Evolutionary conservation across 1,140 invertebrate genomes (phyloP).

Genomic region (Magallana gigas): DNA sequence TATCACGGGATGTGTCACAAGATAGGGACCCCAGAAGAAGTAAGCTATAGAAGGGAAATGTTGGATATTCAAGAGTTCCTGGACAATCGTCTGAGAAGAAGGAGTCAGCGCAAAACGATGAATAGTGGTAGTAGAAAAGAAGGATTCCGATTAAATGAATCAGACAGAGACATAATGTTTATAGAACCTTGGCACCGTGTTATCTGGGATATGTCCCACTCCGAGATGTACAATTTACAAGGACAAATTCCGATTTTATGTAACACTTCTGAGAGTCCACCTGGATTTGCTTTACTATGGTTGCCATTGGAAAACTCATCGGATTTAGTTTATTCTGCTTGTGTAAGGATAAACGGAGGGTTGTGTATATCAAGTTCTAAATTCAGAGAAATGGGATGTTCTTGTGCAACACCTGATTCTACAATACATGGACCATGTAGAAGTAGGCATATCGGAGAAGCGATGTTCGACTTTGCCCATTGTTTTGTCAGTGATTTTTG

Average conservation of each 20-base stretch:
- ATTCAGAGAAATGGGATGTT: background rate
- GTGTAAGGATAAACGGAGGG: background rate
- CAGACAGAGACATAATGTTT: background rate
- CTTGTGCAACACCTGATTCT: background rate
- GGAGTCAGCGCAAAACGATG: background rate
- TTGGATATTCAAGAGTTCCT: background rate
- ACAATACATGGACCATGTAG: conserved; percentile 40
- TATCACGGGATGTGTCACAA: too few species aligned
- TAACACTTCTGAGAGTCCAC: background rate
- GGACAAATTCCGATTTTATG: background rate
- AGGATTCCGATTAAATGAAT: background rate
- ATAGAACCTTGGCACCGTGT: background rate
- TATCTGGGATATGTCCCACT: background rate
- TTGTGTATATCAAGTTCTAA: background rate
- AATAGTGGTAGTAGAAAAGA: background rate
- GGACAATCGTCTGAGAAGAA: background rate
- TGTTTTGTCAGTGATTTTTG: conserved; percentile 32
- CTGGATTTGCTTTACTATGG: background rate
- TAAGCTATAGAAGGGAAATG: background rate
- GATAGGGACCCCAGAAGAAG: too few species aligned
- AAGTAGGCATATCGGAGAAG: background rate
- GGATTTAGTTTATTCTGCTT: too few species aligned
- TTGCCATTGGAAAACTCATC: too few species aligned
- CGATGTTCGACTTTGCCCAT: background rate
- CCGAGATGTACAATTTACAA: background rate